A percentile compares a stretch with the other conserved stretches of the same genome.
These are phyloP conservation scores for Apostichopus californicus DNA, from an alignment of 35 echinoderm and acorn worm genomes.

Conservation along the genomic window DNA sequence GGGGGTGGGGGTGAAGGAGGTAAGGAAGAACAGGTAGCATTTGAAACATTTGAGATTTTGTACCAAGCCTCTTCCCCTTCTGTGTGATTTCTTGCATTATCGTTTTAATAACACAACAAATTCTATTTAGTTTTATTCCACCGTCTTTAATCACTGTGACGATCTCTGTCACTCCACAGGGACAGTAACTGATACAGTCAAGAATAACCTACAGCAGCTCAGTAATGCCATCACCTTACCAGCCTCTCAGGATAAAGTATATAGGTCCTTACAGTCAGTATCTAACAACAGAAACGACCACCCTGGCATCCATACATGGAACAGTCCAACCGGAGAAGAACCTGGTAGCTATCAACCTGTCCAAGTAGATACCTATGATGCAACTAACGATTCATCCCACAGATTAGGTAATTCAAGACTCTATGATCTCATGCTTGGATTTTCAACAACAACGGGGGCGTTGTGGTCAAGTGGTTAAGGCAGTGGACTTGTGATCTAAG, in stretches of 20 bases:
- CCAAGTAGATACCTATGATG: background rate
- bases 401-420: background rate
- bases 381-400: background rate
- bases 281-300: background rate
- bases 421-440: no score
- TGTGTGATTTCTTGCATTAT: background rate
- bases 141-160: no score
- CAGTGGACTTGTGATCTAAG: no score
- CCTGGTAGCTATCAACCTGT: background rate
- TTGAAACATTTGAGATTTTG: no score
- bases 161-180: background rate
- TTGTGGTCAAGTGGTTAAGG: no score
- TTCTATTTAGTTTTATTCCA: no score
- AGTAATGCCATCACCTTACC: slow-evolving; percentile 45
- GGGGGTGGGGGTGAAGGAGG: no score
- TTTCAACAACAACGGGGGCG: no score
- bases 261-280: slow-evolving; percentile 21
- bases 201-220: slow-evolving; percentile 32
- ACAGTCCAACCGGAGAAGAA: background rate
- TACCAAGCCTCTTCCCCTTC: no score
- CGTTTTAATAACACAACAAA: no score
- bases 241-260: background rate
- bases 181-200: slow-evolving; percentile 12
- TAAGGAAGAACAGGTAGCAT: no score
- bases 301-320: background rate